Evolutionary conservation across 2,113 vertebrate species (phyloP), one percentile per base, ranked within the genome.

Genomic region (Actinemys pallida): DNA sequence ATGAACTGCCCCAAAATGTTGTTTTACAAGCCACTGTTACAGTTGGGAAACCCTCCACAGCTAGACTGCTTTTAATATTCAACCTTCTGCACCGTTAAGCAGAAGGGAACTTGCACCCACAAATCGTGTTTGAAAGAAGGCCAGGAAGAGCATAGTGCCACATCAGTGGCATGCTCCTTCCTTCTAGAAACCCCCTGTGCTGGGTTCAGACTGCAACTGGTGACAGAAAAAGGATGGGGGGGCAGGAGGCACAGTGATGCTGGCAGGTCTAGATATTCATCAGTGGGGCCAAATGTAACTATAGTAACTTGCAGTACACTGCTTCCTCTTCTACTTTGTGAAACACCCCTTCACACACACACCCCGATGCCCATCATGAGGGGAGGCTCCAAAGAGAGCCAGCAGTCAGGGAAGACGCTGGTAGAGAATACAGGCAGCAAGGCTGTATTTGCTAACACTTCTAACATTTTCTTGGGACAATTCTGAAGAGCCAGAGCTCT

Each of bases 81-180:
- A 57, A 19, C 42, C 25, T 57, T 93, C 83, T 75, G 45, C 10
- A 62, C 45, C 20, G 16, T 6, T 29, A 81, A 89, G 45, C n/a
- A 49, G 16, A 54, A 53, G 35, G 27, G 14, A 52, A 42, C 10
- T 4, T 3, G 3, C 20, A 24, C 31, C 50, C 29, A 35, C 31
- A 81, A 52, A 52, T 53, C 6, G 2, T 54, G 17, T 8, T 53
- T 50, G 29, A 35, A 53, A 54, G 50, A 81, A 81, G 31, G 10
- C 45, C 29, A 22, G 17, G 50, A 29, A n/a, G 27, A 17, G 50
- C 50, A 27, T n/a, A 53, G 4, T 19, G 80, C 49, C 50, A 31
- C 35, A 35, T 53, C 6, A 56, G 27, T 59, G 79, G 31, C 35
- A 24, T 49, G 10, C 52, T 2, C 0, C 0, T 42, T 79, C 12